Evolutionary conservation across 2,113 vertebrate species (phyloP).

Genomic region (Cinclus mexicanus): DNA sequence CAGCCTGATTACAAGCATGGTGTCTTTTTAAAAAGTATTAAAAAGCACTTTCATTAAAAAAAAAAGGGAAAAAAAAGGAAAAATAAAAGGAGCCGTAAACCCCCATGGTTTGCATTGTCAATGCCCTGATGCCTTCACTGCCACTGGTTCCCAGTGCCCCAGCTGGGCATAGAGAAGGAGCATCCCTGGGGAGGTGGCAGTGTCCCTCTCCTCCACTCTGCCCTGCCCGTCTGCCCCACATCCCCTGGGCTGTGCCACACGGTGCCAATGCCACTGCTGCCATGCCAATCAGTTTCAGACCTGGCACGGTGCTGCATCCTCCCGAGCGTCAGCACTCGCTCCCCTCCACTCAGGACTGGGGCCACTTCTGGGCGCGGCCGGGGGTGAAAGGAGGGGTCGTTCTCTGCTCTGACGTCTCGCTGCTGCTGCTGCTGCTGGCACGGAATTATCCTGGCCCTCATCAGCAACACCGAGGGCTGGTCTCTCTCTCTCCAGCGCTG

Average conservation of each 20-base stretch:
- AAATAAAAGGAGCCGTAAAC: neutral
- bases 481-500: neutral
- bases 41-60: slow-evolving; percentile 14
- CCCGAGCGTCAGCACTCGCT: neutral
- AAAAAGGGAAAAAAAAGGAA: neutral
- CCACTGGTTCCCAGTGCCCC: neutral
- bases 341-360: neutral
- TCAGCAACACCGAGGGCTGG: neutral
- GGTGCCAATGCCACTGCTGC: rapidly evolving
- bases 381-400: neutral
- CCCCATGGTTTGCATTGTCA: neutral
- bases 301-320: neutral
- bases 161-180: neutral
- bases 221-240: rapidly evolving
- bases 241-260: neutral
- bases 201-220: neutral
- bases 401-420: neutral
- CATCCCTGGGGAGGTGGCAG: neutral
- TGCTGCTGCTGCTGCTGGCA: neutral
- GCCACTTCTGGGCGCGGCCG: neutral
- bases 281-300: rapidly evolving
- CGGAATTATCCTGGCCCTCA: neutral
- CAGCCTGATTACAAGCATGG: neutral
- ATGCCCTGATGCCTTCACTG: neutral
- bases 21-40: neutral